Evolutionary conservation across 2,113 vertebrate genomes (phyloP), one percentile per base, ranked within the genome.

Genomic region (Tachycineta bicolor): DNA sequence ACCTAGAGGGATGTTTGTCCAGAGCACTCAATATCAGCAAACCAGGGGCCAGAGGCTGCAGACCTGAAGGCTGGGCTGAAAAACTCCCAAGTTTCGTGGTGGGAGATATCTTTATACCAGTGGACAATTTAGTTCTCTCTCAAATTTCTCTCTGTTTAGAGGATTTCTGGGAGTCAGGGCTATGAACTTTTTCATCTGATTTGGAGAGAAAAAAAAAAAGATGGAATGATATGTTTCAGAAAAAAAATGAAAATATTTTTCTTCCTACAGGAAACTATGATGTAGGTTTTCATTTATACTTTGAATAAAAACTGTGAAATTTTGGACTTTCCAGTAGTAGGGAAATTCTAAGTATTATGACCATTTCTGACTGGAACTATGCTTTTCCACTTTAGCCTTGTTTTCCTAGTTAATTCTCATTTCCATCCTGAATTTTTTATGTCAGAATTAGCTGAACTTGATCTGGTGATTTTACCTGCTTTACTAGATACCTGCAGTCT

Each of bases 181-280:
- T 75, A 50, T 0, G 1, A 56, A 34, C 2, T 50, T 83, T 9
- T 63, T 34, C 56, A 59, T n/a, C 3, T 74, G 3, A 3, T 78
- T 70, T 74, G n/a, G 37, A 88, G 47, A 60, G 44, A 55, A 75
- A 75, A 46, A 55, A 56, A 56, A 71, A 37, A 56, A 33, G 39
- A 1, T 1, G 29, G 15, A 62, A 77, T 91, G 74, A 60, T 37
- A 7, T n/a, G 5, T 69, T 89, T 83, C 41, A 70, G 43, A 29
- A 84, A 91, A 91, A 83, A 93, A 90, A 70, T 0, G 29, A 31
- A 67, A 63, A 52, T 37, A 1, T 44, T 82, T 71, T 83, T 75
- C 3, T 92, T 88, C 23, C 28, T 69, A 39, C 3, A 41, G 24
- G 41, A 85, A 89, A 79, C 7, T 14, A 20, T 67, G 10, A n/a